These are phyloP conservation scores for Galeopsomyia nigrocyanea DNA, from an alignment of 2,888 invertebrate genomes.

Conservation along the genomic window DNA sequence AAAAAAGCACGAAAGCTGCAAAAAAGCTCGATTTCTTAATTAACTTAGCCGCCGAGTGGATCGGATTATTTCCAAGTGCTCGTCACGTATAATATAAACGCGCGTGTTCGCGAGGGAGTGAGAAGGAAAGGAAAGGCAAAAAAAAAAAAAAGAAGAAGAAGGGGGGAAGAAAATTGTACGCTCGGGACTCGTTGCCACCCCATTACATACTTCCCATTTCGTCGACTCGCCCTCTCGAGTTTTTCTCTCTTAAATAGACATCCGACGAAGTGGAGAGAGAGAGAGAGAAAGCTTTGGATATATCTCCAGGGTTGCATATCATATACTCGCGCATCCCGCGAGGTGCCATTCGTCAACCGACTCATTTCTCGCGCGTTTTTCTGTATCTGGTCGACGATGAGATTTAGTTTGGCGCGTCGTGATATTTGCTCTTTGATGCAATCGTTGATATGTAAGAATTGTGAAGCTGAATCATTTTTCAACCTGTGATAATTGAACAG, in stretches of 20 bases:
- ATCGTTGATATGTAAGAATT: too few species aligned
- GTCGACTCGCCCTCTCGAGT: conserved; percentile 26
- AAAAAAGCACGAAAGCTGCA: too few species aligned
- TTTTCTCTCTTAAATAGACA: conserved; percentile 47
- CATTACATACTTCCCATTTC: conserved; percentile 58
- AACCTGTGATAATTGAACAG: too few species aligned
- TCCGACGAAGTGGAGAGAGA: neutral
- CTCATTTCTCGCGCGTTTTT: conserved; percentile 42
- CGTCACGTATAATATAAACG: too few species aligned
- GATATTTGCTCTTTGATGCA: too few species aligned
- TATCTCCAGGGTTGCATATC: conserved; percentile 28
- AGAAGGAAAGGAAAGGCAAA: conserved; percentile 10
- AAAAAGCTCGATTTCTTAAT: too few species aligned
- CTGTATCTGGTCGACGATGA: conserved; percentile 22
- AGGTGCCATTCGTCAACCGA: conserved; percentile 63
- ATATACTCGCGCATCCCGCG: conserved; percentile 50
- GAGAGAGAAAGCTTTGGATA: neutral
- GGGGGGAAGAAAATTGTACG: conserved; percentile 64
- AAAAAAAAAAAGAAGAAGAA: conserved; percentile 17
- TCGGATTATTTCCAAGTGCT: too few species aligned
- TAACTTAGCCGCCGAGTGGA: too few species aligned
- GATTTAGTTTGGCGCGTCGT: conserved; percentile 46
- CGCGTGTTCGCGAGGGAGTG: conserved; percentile 49
- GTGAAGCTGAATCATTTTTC: too few species aligned
- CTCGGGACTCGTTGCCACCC: conserved; percentile 68